Conservation (phyloP, 92 coral and sea anemone genomes). For the Desmophyllum pertusum region DNA sequence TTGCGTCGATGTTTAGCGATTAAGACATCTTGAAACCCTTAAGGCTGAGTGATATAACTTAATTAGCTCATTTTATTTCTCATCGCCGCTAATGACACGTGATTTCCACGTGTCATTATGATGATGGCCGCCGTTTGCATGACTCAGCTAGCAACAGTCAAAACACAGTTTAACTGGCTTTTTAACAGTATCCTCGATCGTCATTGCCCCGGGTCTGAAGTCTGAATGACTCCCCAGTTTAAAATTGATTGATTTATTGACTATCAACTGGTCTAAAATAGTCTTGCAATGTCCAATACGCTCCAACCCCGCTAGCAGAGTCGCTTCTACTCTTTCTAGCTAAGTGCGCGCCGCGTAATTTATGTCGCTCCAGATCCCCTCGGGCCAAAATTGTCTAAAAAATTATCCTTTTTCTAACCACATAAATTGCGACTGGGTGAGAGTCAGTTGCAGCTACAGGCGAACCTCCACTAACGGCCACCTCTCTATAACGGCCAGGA, state of each 20-base stretch:
- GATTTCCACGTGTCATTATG: not conserved
- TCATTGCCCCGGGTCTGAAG: not conserved
- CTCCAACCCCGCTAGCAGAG: too few relatives aligned
- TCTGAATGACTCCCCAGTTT: not conserved
- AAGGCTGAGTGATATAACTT: not conserved
- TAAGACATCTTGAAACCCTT: slow-evolving; percentile 7
- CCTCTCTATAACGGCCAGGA: too few relatives aligned
- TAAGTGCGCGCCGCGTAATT: too few relatives aligned
- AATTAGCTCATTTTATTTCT: not conserved
- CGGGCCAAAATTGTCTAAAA: too few relatives aligned
- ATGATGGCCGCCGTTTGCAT: not conserved
- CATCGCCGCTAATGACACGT: slow-evolving; percentile 5
- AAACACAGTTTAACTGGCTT: not conserved
- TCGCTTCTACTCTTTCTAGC: too few relatives aligned
- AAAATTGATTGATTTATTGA: not conserved
- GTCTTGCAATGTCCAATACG: too few relatives aligned
- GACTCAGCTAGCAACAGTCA: slow-evolving; percentile 28
- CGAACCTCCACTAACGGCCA: too few relatives aligned
- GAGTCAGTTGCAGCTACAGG: too few relatives aligned
- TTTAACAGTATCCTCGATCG: not conserved
- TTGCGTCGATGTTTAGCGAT: not conserved
- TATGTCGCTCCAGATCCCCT: too few relatives aligned
- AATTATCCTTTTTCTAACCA: too few relatives aligned
- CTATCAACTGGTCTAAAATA: not conserved
- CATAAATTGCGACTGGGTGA: too few relatives aligned